A percentile compares a stretch with the other conserved stretches of the same genome.
Conservation (phyloP, 1,140 invertebrate species). For the Drosophila setifemur region DNA sequence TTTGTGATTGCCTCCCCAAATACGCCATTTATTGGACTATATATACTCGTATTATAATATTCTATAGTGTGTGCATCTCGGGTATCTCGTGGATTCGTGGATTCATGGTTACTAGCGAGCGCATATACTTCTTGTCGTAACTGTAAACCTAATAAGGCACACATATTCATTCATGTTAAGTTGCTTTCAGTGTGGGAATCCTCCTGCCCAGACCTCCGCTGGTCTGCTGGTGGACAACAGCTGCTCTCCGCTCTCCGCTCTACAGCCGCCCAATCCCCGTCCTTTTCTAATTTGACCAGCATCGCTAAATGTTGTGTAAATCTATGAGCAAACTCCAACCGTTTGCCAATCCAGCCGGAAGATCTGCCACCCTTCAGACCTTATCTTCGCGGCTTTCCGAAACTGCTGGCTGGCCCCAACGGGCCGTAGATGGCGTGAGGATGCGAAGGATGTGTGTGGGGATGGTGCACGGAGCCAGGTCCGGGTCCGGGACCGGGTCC, state of each 20-base stretch:
- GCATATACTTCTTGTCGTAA: conserved; percentile 59
- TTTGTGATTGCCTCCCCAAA: conserved; percentile 44
- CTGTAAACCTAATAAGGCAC: conserved; percentile 82
- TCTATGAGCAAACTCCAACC: background rate
- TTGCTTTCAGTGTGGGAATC: conserved; percentile 16
- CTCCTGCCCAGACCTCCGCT: background rate
- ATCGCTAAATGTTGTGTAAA: conserved; percentile 63
- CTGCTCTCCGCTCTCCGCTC: background rate
- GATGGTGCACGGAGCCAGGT: conserved; percentile 10
- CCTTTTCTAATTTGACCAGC: conserved; percentile 74
- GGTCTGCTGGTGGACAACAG: conserved; percentile 23
- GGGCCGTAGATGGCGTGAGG: conserved; percentile 70
- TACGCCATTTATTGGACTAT: background rate
- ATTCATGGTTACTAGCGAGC: conserved; percentile 16
- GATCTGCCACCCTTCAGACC: background rate
- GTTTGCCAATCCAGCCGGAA: too few relatives aligned
- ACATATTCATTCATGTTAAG: conserved; percentile 74
- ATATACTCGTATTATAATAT: conserved; percentile 49
- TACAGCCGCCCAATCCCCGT: conserved; percentile 15
- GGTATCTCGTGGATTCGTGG: conserved; percentile 2
- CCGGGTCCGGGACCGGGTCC: conserved; percentile 2
- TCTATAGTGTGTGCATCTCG: conserved; percentile 55
- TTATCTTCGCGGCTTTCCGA: conserved; percentile 80
- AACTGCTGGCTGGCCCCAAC: conserved; percentile 65
- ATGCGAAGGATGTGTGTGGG: conserved; percentile 31